Conservation (phyloP, 1,140 invertebrate genomes). For the Dysdera silvatica region DNA sequence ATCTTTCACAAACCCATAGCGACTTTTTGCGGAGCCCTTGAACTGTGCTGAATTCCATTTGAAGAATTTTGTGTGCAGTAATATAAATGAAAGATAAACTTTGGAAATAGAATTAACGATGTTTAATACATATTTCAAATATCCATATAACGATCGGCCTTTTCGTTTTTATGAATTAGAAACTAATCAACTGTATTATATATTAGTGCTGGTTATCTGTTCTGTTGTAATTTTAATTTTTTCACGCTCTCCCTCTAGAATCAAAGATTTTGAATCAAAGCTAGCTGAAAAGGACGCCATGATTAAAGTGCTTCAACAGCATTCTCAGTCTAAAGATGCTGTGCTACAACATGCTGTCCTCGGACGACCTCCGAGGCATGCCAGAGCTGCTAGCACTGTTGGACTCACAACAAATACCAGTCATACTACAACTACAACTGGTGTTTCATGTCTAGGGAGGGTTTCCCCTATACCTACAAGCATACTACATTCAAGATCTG, state of each 20-base stretch:
- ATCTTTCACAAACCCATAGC: too few species aligned
- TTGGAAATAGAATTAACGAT: too few species aligned
- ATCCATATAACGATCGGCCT: not conserved
- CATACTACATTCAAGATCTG: conserved; percentile 18
- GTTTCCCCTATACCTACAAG: conserved; percentile 16
- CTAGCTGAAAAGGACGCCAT: conserved; percentile 79
- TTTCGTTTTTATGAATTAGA: not conserved
- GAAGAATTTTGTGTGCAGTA: too few species aligned
- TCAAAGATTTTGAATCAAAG: conserved; percentile 79
- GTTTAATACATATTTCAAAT: too few species aligned
- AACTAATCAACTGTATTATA: not conserved
- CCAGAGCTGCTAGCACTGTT: conserved; percentile 32
- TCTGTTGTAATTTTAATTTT: not conserved
- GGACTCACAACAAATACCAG: conserved; percentile 28
- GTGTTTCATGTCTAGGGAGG: conserved; percentile 13
- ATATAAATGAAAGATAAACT: too few species aligned
- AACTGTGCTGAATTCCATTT: too few species aligned
- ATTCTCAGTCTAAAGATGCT: conserved; percentile 34
- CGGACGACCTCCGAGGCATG: conserved; percentile 28
- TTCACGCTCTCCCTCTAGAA: conserved; percentile 46
- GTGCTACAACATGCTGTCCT: conserved; percentile 30
- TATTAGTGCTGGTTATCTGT: not conserved
- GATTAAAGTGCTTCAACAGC: conserved; percentile 78
- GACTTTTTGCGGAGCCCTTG: too few species aligned
- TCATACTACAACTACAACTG: conserved; percentile 26